A percentile compares a stretch with the other conserved stretches of the same genome.
These are phyloP conservation scores for Tetramorium bicarinatum DNA, from an alignment of 2,888 invertebrate genomes.

Conservation along the genomic window DNA sequence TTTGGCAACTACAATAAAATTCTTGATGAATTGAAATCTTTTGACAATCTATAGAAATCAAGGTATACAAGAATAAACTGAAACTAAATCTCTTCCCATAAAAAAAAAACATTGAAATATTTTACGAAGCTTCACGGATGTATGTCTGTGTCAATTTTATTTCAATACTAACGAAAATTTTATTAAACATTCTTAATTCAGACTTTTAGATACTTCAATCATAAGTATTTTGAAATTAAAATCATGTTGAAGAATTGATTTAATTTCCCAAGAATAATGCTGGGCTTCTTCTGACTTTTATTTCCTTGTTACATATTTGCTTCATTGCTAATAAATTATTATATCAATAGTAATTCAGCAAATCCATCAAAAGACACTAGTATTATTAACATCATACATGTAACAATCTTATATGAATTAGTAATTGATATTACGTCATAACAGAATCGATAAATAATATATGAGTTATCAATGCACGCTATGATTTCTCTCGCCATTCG, in stretches of 20 bases:
- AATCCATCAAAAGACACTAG: not conserved
- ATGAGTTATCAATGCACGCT: not conserved
- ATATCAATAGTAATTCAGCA: too few species aligned
- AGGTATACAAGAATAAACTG: not conserved
- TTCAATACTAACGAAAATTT: not conserved
- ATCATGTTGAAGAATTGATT: not conserved
- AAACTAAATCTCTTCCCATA: not conserved
- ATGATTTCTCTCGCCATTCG: not conserved
- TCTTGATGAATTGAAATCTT: not conserved
- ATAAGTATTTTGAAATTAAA: not conserved
- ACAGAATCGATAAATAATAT: too few species aligned
- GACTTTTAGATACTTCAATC: not conserved
- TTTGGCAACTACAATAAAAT: constrained; percentile 34
- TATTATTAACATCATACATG: not conserved
- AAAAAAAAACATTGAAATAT: not conserved
- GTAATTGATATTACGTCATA: too few species aligned
- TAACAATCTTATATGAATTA: not conserved
- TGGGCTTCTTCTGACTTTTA: not conserved
- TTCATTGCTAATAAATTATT: not conserved
- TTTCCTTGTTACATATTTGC: not conserved
- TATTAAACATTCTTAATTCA: not conserved
- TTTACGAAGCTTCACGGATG: not conserved
- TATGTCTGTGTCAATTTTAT: not conserved
- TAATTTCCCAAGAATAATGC: not conserved
- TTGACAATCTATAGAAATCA: not conserved